These are phyloP conservation scores for Caenorhabditis uteleia DNA, from an alignment of 2,888 invertebrate species.

Conservation along the genomic window DNA sequence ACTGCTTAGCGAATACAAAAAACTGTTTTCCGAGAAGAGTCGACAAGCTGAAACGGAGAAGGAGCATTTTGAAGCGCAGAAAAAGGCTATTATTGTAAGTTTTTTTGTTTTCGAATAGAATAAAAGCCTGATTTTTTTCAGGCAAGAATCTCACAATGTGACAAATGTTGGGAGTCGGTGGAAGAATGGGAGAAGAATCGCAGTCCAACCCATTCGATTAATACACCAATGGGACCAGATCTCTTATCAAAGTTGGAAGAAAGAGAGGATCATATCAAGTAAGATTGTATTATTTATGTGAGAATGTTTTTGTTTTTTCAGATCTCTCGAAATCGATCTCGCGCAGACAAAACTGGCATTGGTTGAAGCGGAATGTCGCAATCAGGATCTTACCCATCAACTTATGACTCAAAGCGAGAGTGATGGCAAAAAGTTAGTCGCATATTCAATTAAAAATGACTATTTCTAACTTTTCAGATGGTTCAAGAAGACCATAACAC, in stretches of 20 bases:
- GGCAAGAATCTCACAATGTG: conserved; percentile 49
- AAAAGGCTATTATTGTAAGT: conserved; percentile 57
- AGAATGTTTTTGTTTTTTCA: conserved; percentile 7
- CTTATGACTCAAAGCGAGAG: conserved; percentile 50
- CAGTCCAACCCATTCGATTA: conserved; percentile 33
- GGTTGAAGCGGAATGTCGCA: conserved; percentile 77
- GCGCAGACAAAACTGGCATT: conserved; percentile 95
- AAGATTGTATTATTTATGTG: conserved; percentile 60
- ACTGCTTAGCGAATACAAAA: conserved; percentile 58
- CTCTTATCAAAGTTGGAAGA: conserved; percentile 52
- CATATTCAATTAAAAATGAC: not conserved
- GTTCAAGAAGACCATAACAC: conserved; percentile 87
- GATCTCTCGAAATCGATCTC: conserved; percentile 83
- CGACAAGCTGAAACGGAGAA: conserved; percentile 53
- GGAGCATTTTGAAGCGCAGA: conserved; percentile 55
- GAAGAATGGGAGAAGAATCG: conserved; percentile 52
- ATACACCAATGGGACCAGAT: conserved; percentile 31
- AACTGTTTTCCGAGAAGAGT: conserved; percentile 56
- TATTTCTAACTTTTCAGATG: conserved; percentile 73
- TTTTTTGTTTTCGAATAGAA: conserved; percentile 3
- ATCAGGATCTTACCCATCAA: conserved; percentile 79
- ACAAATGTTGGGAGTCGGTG: conserved; percentile 46
- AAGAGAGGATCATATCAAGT: conserved; percentile 72
- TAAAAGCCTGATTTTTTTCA: conserved; percentile 12
- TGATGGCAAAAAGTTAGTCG: conserved; percentile 41